These are phyloP conservation scores for Epinotia demarniana DNA, from an alignment of 2,888 invertebrate genomes.

Conservation along the genomic window DNA sequence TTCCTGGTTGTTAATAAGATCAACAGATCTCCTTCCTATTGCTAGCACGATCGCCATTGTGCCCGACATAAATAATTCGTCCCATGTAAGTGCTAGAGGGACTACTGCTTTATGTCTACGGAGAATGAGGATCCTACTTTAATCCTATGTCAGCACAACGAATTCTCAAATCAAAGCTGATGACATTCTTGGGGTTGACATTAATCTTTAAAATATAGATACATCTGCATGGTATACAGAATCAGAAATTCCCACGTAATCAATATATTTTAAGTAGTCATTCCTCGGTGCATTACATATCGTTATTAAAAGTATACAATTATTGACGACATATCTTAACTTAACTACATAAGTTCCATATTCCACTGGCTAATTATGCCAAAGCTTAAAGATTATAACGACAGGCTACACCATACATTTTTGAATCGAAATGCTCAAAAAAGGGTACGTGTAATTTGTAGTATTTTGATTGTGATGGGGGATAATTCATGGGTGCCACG, in stretches of 20 bases:
- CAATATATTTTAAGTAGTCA: background rate
- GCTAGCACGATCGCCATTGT: no score
- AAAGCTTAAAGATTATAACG: constrained; percentile 62
- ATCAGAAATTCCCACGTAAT: background rate
- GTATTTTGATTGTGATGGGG: constrained; percentile 78
- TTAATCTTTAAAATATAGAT: no score
- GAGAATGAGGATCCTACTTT: background rate
- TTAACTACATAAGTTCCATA: background rate
- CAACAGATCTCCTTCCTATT: background rate
- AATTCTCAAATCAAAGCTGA: background rate
- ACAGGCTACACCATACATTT: constrained; percentile 59
- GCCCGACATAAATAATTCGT: no score
- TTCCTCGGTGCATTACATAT: background rate
- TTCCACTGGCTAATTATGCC: constrained; percentile 1
- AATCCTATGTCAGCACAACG: background rate
- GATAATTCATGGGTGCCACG: constrained; percentile 71
- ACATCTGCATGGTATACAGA: background rate
- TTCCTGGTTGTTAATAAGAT: background rate
- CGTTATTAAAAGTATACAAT: constrained; percentile 55
- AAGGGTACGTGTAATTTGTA: constrained; percentile 72
- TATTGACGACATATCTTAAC: constrained; percentile 55
- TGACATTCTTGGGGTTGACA: no score
- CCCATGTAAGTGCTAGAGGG: no score
- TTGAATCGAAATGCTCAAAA: constrained; percentile 53
- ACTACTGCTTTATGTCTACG: no score